Evolutionary conservation across 2,888 invertebrate genomes (phyloP).

Genomic region (Anaspis maculata): DNA sequence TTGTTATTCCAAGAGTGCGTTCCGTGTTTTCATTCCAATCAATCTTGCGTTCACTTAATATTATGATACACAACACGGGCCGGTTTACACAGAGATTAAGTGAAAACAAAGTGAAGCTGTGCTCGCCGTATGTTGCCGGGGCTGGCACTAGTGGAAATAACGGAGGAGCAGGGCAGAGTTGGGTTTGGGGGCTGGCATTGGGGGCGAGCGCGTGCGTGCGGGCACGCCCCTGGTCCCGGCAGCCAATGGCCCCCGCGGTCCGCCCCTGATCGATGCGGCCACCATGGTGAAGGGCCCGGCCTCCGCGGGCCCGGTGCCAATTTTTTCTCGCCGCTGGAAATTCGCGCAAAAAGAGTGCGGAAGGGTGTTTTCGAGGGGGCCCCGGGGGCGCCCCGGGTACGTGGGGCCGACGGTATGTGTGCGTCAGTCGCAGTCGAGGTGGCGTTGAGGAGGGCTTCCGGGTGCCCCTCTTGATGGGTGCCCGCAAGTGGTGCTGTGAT

Average conservation of each 20-base stretch:
- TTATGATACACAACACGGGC: slow-evolving; percentile 77
- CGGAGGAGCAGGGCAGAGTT: no score
- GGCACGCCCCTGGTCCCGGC: slow-evolving; percentile 18
- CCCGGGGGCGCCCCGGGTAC: no score
- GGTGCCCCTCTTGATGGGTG: no score
- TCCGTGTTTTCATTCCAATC: slow-evolving; percentile 50
- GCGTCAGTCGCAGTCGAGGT: no score
- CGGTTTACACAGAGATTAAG: slow-evolving; percentile 68
- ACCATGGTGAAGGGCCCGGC: no score
- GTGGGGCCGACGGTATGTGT: no score
- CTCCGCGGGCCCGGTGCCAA: no score
- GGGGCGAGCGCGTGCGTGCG: slow-evolving; percentile 22
- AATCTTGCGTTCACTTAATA: slow-evolving; percentile 53
- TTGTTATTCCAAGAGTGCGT: slow-evolving; percentile 48
- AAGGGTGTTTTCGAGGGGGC: no score
- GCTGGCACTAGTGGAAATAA: slow-evolving; percentile 48
- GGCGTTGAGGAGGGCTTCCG: no score
- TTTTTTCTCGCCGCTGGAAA: slow-evolving; percentile 12
- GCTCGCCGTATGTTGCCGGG: slow-evolving; percentile 45
- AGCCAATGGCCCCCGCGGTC: slow-evolving; percentile 22
- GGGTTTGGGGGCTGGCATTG: slow-evolving; percentile 16
- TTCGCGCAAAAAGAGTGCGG: no score
- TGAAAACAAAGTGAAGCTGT: no score
- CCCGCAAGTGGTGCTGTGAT: no score
- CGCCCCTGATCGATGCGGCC: slow-evolving; percentile 25